Evolutionary conservation across 2,113 vertebrate species (phyloP), one percentile per base, ranked within the genome.

Genomic region (Lontra canadensis): DNA sequence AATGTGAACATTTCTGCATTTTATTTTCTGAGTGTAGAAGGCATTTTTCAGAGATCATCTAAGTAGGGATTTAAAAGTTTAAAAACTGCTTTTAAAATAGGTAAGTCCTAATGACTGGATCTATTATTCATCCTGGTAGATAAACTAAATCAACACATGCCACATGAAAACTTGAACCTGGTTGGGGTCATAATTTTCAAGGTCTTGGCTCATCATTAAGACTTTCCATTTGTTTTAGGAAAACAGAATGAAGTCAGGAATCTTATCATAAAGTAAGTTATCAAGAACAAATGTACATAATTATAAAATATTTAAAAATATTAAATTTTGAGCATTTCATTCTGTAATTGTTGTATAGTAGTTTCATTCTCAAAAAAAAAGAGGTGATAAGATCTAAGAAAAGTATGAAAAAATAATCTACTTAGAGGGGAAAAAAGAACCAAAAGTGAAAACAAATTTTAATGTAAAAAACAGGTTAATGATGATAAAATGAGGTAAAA

Each of bases 1-100:
- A 98, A 98, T 98, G 98, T 97, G 98, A 99, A 98, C 98, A 98
- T 98, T 98, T 98, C 98, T 98, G 98, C 98, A 98, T 98, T 98
- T 99, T 98, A 98, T 98, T 98, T 98, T 97, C 97, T 97, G 1
- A 98, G 96, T 96, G 95, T 84, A 97, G 96, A 98, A 98, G 94
- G 96, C 94, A 98, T 98, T 98, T 98, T 98, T 96, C 97, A 98
- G 98, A 98, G 98, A 98, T 97, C 97, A 97, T 98, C 98, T 76
- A 98, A 98, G 98, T 98, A 98, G 97, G 98, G 96, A 98, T 98
- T 98, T 98, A 95, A 96, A 98, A 98, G 98, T 98, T 98, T 98
- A 98, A 98, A 98, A 98, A 99, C 97, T 98, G 97, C 98, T 98
- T 99, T 99, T 95, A 97, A 96, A 98, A 98, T 92, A 85, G 97